phyloP scores from a whole-genome alignment of 2,113 vertebrate genomes.

The Stomatorhinus ivindoensis region DNA sequence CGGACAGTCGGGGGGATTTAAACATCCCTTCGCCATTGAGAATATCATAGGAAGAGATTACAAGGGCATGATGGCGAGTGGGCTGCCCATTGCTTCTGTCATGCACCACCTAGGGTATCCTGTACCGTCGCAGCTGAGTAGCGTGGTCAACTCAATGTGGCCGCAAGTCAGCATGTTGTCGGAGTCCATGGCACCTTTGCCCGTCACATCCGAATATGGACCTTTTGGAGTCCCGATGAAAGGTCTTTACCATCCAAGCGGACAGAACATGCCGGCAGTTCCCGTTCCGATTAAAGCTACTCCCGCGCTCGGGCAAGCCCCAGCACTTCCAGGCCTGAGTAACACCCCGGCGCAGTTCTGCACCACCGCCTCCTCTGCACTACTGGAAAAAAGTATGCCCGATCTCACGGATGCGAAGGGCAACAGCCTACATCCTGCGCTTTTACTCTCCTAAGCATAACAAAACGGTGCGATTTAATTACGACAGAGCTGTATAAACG shows the following conservation, averaged over 20 bases:
- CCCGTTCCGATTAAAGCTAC: constrained; percentile 92
- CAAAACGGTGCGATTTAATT: background rate
- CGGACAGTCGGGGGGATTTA: constrained; percentile 67
- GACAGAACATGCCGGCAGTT: constrained; percentile 78
- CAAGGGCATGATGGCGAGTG: constrained; percentile 81
- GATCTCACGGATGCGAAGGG: constrained; percentile 63
- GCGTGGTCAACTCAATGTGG: constrained; percentile 86
- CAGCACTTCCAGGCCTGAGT: constrained; percentile 66
- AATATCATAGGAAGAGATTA: constrained; percentile 91
- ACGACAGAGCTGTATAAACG: background rate
- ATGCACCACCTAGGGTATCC: constrained; percentile 95
- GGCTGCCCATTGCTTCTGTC: constrained; percentile 83
- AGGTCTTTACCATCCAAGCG: constrained; percentile 74
- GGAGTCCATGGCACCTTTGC: constrained; percentile 71
- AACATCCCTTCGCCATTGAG: constrained; percentile 90
- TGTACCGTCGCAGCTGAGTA: constrained; percentile 76
- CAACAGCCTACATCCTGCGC: constrained; percentile 70
- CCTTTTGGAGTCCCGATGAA: constrained; percentile 84
- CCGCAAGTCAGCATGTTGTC: constrained; percentile 84
- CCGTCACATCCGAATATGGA: constrained; percentile 75
- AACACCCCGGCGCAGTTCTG: constrained; percentile 62
- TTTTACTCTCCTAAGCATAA: constrained; percentile 64
- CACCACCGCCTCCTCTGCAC: constrained; percentile 37
- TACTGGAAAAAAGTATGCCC: constrained; percentile 62
- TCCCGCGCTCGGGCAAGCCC: constrained; percentile 66